Conservation (phyloP, 2,113 vertebrate species). For the Actenoides hombroni region DNA sequence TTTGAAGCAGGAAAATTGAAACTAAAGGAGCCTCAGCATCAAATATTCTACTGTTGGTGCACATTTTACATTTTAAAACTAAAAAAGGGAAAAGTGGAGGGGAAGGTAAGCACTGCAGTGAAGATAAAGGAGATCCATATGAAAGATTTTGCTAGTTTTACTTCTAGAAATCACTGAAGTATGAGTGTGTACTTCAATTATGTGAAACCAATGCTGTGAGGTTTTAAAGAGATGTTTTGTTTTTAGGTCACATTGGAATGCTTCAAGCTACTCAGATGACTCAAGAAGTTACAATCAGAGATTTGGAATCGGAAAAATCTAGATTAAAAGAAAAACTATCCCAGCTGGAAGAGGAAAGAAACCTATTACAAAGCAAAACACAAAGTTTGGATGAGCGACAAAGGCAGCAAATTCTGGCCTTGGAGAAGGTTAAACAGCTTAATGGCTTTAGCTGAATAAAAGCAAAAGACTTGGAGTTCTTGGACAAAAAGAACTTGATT, state of each 20-base stretch:
- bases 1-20: not conserved
- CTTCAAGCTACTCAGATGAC: conserved; percentile 98
- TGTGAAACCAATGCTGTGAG: not conserved
- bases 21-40: not conserved
- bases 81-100: not conserved
- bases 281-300: conserved; percentile 95
- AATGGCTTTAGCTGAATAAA: not conserved
- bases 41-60: not conserved
- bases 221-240: conserved; percentile 28
- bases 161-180: not conserved
- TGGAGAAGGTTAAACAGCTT: conserved; percentile 86
- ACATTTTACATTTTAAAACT: not conserved
- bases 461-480: not conserved
- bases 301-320: conserved; percentile 95
- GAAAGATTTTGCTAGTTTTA: not conserved
- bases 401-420: conserved; percentile 86
- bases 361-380: conserved; percentile 86
- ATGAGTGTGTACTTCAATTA: not conserved
- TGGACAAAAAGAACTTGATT: not conserved
- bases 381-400: conserved; percentile 91
- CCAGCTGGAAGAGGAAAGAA: conserved; percentile 91
- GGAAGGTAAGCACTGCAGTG: not conserved
- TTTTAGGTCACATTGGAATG: conserved; percentile 94
- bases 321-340: conserved; percentile 90
- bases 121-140: not conserved